Base-by-base conservation (phyloP, 2,113 vertebrate species). In the Cercopithecus mona region DNA sequence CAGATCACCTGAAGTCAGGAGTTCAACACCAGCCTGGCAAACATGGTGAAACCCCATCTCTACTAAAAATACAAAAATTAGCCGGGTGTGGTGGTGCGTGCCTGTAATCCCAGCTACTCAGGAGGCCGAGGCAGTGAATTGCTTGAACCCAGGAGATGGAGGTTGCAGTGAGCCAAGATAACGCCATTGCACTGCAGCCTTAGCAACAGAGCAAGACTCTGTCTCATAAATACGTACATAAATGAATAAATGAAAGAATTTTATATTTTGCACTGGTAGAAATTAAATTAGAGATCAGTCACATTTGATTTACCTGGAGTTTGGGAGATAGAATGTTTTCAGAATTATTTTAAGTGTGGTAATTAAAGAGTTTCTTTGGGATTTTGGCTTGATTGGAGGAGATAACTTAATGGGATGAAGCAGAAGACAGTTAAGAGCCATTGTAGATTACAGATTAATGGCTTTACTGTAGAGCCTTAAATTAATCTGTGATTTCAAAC, bases 301-400 rank as follows among this genome's bases (percentile, higher is more conserved):
- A 79, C 32, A 18, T 88, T n/a, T 18, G 20, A 13, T 38, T 83
- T 25, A 52, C 48, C 32, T 76, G 35, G 32, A 66, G 57, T 80
- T 89, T 66, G 40, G 43, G 66, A 64, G 59, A 61, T 66, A 68
- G 25, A 52, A 4, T 35, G 32, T 14, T 92, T 89, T 64, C 5
- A 14, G 68, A 73, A 27, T 89, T 64, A n/a, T 23, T 59, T 68
- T 84, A 22, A 83, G 11, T 64, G n/a, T 40, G 18, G 16, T 66
- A 68, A 68, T 73, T 73, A 64, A 40, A 88, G 82, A 70, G 11
- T 84, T 80, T 83, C 48, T 93, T 27, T 86, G 87, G 84, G 38
- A 18, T 84, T 97, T 96, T 59, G 52, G 50, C 45, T 93, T 92
- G 76, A 81, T 61, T 93, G 40, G 18, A 32, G 27, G 64, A 88